A percentile compares a stretch with the other conserved stretches of the same genome.
phyloP scores from a whole-genome alignment of 2,113 vertebrate genomes.

The Anser brachyrhynchus region DNA sequence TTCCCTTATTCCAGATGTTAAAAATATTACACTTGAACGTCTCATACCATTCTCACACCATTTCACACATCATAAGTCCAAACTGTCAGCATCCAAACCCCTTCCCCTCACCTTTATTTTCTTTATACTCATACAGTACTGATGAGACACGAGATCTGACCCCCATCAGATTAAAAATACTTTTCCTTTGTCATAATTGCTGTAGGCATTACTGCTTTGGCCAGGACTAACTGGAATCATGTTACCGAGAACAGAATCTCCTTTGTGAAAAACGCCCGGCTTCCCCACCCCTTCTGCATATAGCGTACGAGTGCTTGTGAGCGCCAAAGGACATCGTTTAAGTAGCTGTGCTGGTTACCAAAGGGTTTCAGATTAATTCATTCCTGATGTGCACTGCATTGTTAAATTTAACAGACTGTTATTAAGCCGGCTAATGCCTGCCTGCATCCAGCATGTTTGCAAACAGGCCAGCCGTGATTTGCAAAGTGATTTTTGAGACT shows the following conservation, averaged over 20 bases:
- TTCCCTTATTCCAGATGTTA: not conserved
- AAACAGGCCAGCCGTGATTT: not conserved
- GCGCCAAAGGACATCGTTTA: not conserved
- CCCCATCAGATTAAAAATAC: constrained; percentile 23
- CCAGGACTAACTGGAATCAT: constrained; percentile 42
- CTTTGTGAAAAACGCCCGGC: not conserved
- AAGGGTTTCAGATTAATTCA: constrained; percentile 43
- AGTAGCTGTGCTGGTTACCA: constrained; percentile 43
- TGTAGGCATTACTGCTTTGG: constrained; percentile 45
- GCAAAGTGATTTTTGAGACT: not conserved
- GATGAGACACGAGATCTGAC: constrained; percentile 1
- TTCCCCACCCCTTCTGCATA: constrained; percentile 40
- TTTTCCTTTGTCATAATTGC: constrained; percentile 28
- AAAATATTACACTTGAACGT: not conserved
- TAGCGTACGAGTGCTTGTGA: not conserved
- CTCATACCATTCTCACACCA: not conserved
- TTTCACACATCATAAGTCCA: constrained; percentile 1
- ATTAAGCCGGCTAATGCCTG: constrained; percentile 25
- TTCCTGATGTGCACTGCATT: constrained; percentile 57
- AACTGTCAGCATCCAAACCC: not conserved
- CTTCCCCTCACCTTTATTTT: constrained; percentile 6
- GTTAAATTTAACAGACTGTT: constrained; percentile 50
- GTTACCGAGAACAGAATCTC: constrained; percentile 65
- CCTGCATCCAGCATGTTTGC: not conserved
- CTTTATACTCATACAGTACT: not conserved